Base-by-base conservation (phyloP, 1,140 invertebrate genomes). In the Cotesia vestalis region DNA sequence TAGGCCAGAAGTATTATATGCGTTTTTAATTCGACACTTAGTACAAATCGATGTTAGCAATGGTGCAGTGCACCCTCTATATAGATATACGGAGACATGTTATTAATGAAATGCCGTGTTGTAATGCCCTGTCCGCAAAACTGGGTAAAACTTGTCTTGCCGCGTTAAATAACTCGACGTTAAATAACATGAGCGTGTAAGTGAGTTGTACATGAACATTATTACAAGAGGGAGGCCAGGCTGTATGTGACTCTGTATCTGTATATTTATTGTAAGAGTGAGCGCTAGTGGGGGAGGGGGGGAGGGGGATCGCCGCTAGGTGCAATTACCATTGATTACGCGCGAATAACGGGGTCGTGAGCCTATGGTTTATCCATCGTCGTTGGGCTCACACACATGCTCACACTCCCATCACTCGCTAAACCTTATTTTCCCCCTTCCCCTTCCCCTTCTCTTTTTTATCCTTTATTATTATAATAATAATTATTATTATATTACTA, bases 21-120 rank as follows among this genome's bases (percentile, higher is more conserved):
- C 67, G 70, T 75, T 75, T 75, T 75, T 75, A 75, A 75, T 75
- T 75, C 59, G 73, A 72, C 67, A 72, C 69, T 61, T 57, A 67
- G 66, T 70, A 55, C 70, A 71, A 71, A 71, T 71, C 69, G 69
- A 71, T 71, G 59, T 27, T 59, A 34, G 46, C 40, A 46, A 46
- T 46, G 40, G 6, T 46, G 46, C 62, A 38, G 3, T 17, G 27
- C 51, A 52, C 14, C 40, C 6, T 66, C 46, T 66, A 64, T 53
- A 53, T 17, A 52, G n/a, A 53, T 52, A 53, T 66, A 46, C 38
- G 12, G n/a, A 36, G 5, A 57, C 20, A n/a, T 57, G 20, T 57
- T 17, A 17, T 17, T 57, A 57, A 17, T 17, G n/a, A 57, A 14
- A 27, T 61, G 59, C 59, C 59, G 59, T 61, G 38, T 64, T n/a